Percentiles rank a stretch among this genome's conserved stretches.
Evolutionary conservation across 2,888 invertebrate species (phyloP).

Genomic region (Hemaris fuciformis): DNA sequence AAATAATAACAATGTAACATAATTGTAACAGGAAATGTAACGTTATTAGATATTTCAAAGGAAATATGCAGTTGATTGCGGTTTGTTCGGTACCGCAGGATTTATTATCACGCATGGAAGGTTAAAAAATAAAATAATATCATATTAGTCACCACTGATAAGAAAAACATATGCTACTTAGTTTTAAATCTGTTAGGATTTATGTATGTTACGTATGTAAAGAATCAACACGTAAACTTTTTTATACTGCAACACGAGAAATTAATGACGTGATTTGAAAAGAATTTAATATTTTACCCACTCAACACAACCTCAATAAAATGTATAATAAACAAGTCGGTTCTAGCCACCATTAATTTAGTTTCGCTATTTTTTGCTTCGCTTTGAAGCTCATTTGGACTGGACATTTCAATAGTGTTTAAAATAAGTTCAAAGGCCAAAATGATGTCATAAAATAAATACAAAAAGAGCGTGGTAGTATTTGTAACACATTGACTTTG

Average conservation of each 20-base stretch:
- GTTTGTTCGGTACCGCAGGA: conserved; percentile 4
- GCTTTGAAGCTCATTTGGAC: conserved; percentile 13
- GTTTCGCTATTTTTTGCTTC: conserved; percentile 12
- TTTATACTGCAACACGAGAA: background rate
- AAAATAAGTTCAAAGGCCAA: conserved; percentile 20
- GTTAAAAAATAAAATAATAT: background rate
- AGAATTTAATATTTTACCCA: conserved; percentile 12
- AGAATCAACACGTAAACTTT: background rate
- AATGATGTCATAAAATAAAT: conserved; percentile 20
- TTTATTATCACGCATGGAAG: background rate
- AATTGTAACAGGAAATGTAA: conserved; percentile 2
- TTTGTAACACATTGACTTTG: background rate
- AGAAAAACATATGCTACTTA: no score
- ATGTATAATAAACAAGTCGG: conserved; percentile 10
- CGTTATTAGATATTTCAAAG: background rate
- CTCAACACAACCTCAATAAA: conserved; percentile 2
- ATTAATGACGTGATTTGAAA: conserved; percentile 13
- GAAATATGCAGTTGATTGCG: conserved; percentile 9
- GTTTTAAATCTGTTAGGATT: no score
- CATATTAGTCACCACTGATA: no score
- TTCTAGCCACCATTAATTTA: background rate
- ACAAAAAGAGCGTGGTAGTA: background rate
- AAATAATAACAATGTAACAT: background rate
- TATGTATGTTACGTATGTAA: no score
- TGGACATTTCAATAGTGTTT: conserved; percentile 13